Percentiles rank a stretch among this genome's conserved stretches.
Conservation (phyloP, 2,113 vertebrate genomes). For the Oreochromis niloticus region DNA sequence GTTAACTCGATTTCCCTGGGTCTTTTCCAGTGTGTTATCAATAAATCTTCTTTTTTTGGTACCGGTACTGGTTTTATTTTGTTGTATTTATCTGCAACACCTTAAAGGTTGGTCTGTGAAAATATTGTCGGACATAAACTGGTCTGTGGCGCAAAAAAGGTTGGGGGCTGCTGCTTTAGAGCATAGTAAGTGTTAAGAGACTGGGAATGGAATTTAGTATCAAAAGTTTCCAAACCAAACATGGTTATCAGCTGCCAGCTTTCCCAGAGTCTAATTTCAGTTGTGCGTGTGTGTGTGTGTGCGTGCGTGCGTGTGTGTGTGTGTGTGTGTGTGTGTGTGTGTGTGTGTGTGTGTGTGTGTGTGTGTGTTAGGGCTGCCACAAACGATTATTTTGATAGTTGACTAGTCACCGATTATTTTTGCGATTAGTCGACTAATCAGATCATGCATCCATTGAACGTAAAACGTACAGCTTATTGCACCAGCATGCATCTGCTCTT, state of each 20-base stretch:
- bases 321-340: neutral
- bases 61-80: neutral
- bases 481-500: too few relatives aligned
- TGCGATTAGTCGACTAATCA: too few relatives aligned
- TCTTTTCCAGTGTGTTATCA: neutral
- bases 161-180: neutral
- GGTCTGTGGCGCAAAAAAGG: neutral
- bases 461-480: too few relatives aligned
- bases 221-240: neutral
- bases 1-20: neutral
- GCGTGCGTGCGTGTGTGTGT: neutral
- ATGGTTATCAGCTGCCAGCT: fast-evolving
- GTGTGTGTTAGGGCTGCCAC: too few relatives aligned
- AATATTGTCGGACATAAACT: neutral
- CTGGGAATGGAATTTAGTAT: neutral
- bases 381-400: too few relatives aligned
- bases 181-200: neutral
- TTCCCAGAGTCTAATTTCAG: neutral
- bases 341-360: fast-evolving
- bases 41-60: neutral
- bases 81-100: neutral
- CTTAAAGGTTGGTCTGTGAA: neutral
- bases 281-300: fast-evolving
- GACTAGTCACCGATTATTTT: too few relatives aligned
- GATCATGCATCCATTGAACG: too few relatives aligned